Conservation (phyloP, 2,113 vertebrate genomes). For the Eulemur macaco region DNA sequence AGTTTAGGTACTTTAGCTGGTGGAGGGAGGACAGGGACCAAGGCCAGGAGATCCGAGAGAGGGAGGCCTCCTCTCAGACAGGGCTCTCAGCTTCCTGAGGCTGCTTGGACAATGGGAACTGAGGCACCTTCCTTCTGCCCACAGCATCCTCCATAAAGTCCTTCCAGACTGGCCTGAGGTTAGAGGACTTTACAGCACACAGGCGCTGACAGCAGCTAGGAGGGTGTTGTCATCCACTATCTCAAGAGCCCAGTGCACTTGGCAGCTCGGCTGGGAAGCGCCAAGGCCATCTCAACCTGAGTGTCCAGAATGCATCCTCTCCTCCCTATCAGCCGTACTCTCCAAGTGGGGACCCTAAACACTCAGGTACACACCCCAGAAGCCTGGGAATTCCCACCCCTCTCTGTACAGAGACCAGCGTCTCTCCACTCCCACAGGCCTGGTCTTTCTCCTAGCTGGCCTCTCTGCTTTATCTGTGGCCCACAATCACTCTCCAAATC, state of each 20-base stretch:
- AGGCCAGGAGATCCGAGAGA: neutral
- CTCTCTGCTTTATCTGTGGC: neutral
- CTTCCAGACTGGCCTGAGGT: neutral
- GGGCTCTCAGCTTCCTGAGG: neutral
- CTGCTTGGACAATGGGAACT: neutral
- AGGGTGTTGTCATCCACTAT: fast-evolving
- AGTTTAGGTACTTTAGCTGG: neutral
- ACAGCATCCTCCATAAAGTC: neutral
- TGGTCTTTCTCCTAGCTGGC: neutral
- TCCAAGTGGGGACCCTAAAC: neutral
- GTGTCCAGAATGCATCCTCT: neutral
- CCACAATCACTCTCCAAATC: neutral
- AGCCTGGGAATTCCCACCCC: neutral
- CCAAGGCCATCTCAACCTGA: slow-evolving; percentile 22
- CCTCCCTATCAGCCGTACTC: neutral
- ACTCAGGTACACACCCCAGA: neutral
- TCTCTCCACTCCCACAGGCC: neutral
- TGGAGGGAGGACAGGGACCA: neutral
- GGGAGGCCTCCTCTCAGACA: neutral
- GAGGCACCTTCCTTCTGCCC: neutral
- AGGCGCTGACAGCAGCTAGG: neutral
- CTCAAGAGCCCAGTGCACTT: neutral
- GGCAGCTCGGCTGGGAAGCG: neutral
- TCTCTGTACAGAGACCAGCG: neutral
- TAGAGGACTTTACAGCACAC: neutral